A percentile compares a stretch with the other conserved stretches of the same genome.
Evolutionary conservation across 2,797 vertebrate genomes (phyloP).

Genomic region (Sebastes variabilis): DNA sequence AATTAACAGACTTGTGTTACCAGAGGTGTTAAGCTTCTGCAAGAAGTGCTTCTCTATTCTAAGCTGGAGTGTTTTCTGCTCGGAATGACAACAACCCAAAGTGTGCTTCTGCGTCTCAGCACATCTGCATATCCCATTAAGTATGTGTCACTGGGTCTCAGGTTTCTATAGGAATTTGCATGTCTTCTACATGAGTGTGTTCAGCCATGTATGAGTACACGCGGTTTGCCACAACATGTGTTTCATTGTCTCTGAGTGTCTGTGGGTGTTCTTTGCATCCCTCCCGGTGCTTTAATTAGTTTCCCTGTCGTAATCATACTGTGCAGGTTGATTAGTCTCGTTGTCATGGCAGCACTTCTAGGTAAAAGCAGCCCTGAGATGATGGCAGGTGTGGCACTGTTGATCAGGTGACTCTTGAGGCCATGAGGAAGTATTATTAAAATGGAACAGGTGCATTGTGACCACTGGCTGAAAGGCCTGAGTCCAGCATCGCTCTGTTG

Average conservation of each 20-base stretch:
- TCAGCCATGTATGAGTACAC: not conserved
- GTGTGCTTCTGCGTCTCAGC: not conserved
- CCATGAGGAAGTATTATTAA: not conserved
- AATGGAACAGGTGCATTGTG: not conserved
- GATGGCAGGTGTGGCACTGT: not conserved
- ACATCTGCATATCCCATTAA: conserved; percentile 21
- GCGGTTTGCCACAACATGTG: not conserved
- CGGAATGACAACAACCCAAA: conserved; percentile 9
- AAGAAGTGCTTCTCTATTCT: conserved; percentile 6
- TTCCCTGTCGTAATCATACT: conserved; percentile 28
- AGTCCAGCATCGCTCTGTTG: not conserved
- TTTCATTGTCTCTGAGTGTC: conserved; percentile 12
- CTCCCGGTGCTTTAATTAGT: conserved; percentile 38
- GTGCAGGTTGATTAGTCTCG: conserved; percentile 30
- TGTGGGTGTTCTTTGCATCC: conserved; percentile 1
- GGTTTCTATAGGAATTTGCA: not conserved
- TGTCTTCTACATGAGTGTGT: conserved; percentile 3
- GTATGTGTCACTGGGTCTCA: conserved; percentile 12
- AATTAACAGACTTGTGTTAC: not conserved
- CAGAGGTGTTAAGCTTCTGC: not conserved
- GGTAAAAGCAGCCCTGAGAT: conserved; percentile 8
- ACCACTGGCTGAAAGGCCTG: not conserved
- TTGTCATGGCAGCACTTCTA: conserved; percentile 38
- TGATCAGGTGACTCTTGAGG: conserved; percentile 7
- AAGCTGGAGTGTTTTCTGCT: conserved; percentile 13